Evolutionary conservation across 1,140 invertebrate species (phyloP).

Genomic region (Ceratosolen solmsi): DNA sequence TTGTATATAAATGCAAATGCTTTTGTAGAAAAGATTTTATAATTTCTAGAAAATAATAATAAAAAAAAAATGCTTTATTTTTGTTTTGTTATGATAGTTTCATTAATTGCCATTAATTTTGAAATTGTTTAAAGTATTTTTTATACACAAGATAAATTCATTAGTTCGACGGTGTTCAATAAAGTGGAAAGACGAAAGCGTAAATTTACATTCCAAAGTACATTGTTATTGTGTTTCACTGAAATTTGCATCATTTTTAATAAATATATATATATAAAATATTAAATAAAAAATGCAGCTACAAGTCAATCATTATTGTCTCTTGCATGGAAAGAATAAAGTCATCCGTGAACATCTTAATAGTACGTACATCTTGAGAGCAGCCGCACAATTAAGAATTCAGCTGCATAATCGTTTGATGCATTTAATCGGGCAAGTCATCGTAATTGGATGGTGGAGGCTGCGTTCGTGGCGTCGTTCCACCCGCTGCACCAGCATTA

Average conservation of each 20-base stretch:
- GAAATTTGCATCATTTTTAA: too few species aligned
- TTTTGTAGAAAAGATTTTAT: too few species aligned
- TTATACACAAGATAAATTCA: neutral
- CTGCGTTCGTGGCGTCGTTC: constrained; percentile 46
- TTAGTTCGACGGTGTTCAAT: neutral
- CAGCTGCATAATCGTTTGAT: neutral
- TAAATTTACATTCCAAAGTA: neutral
- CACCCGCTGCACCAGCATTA: constrained; percentile 44
- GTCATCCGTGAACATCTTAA: neutral
- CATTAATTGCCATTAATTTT: too few species aligned
- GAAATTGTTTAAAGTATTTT: neutral
- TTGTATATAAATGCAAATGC: too few species aligned
- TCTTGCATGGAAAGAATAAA: too few species aligned
- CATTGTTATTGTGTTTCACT: neutral
- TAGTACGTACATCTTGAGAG: neutral
- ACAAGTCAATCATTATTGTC: neutral
- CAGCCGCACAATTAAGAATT: neutral
- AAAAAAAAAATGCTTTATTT: too few species aligned
- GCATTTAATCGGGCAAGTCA: constrained; percentile 68
- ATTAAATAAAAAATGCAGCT: neutral
- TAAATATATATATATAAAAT: too few species aligned
- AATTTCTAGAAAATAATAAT: too few species aligned
- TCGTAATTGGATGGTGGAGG: constrained; percentile 63
- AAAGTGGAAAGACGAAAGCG: neutral
- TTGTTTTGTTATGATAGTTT: too few species aligned